Conservation (phyloP, 2,888 invertebrate genomes). For the Metalampra italica region DNA sequence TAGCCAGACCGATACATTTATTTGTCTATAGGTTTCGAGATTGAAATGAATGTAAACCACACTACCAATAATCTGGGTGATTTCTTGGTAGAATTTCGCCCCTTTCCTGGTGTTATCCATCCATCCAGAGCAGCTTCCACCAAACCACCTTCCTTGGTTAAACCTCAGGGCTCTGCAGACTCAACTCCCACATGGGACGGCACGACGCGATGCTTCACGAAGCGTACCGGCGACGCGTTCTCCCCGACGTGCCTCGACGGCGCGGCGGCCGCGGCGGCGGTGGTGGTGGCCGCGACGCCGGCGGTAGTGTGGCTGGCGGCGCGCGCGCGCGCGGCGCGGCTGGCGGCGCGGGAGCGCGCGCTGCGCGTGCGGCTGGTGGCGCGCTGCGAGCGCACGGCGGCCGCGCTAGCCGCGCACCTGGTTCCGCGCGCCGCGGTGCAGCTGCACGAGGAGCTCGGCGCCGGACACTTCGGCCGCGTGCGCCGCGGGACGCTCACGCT, state of each 20-base stretch:
- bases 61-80: no score
- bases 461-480: slow-evolving; percentile 51
- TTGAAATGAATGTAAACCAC: no score
- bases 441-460: slow-evolving; percentile 40
- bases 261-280: slow-evolving; percentile 8
- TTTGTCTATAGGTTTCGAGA: no score
- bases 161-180: no score
- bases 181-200: slow-evolving; percentile 19
- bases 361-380: slow-evolving; percentile 27
- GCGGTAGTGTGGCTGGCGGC: slow-evolving; percentile 77
- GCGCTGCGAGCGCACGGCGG: slow-evolving; percentile 22
- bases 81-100: no score
- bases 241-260: slow-evolving; percentile 81
- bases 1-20: no score
- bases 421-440: slow-evolving; percentile 31
- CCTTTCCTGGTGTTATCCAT: no score
- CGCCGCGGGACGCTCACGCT: slow-evolving; percentile 35
- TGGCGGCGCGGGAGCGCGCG: slow-evolving; percentile 20
- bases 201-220: slow-evolving; percentile 6
- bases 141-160: no score
- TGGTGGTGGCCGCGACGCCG: slow-evolving; percentile 70
- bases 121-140: no score
- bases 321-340: slow-evolving; percentile 67
- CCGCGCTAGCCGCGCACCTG: slow-evolving; percentile 24
- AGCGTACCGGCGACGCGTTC: slow-evolving; percentile 50